These are phyloP conservation scores for Plagodis pulveraria DNA, from an alignment of 2,888 invertebrate genomes.

Conservation along the genomic window DNA sequence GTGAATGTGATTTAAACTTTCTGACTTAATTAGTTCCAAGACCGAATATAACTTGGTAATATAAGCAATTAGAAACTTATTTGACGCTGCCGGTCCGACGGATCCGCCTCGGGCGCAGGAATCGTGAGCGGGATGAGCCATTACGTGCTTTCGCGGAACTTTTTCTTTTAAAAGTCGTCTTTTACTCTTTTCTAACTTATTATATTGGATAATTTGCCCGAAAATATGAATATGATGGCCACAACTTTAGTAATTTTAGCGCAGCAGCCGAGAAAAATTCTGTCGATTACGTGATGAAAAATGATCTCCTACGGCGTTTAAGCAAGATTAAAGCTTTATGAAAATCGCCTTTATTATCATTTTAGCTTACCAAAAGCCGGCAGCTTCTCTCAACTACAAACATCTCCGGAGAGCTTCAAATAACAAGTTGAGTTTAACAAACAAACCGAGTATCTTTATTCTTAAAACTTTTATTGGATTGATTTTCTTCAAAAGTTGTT, in stretches of 20 bases:
- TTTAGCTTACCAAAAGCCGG: slow-evolving; percentile 22
- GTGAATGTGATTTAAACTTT: slow-evolving; percentile 75
- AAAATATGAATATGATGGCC: slow-evolving; percentile 81
- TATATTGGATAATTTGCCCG: slow-evolving; percentile 80
- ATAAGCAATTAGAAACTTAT: slow-evolving; percentile 85
- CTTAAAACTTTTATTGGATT: neutral
- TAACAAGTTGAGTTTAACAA: slow-evolving; percentile 2
- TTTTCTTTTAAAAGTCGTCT: slow-evolving; percentile 84
- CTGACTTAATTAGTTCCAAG: slow-evolving; percentile 80
- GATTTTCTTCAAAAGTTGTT: no score
- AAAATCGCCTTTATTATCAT: slow-evolving; percentile 31
- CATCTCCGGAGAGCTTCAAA: neutral
- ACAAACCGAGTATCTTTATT: neutral
- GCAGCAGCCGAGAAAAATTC: slow-evolving; percentile 62
- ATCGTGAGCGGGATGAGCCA: slow-evolving; percentile 83
- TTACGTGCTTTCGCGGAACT: slow-evolving; percentile 81
- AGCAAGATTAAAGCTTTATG: slow-evolving; percentile 34
- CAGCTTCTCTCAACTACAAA: slow-evolving; percentile 4
- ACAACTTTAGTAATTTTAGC: slow-evolving; percentile 78
- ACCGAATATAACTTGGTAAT: slow-evolving; percentile 84
- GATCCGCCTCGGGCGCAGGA: slow-evolving; percentile 78
- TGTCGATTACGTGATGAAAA: slow-evolving; percentile 70
- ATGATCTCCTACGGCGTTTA: slow-evolving; percentile 66
- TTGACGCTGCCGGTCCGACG: slow-evolving; percentile 82
- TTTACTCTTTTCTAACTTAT: slow-evolving; percentile 82